Evolutionary conservation across 2,113 vertebrate species (phyloP), one percentile per base, ranked within the genome.

Genomic region (Enhydra lutris): DNA sequence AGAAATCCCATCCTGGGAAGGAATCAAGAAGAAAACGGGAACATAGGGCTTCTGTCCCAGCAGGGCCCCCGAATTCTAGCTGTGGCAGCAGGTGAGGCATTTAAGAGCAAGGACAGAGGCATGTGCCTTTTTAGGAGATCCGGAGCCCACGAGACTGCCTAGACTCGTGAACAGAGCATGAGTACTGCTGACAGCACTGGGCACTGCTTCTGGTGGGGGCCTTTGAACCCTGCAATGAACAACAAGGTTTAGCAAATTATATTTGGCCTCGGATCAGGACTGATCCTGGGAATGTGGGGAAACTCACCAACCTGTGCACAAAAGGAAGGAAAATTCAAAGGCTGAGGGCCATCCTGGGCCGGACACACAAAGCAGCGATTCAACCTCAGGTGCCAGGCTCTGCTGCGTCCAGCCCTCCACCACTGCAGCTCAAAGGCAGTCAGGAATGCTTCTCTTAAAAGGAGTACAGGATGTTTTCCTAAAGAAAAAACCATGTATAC

Each of bases 81-180:
- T 29, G 29, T 2, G 10, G 20, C 12, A 61, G 36, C 12, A 67
- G 24, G 55, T 0, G 3, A 84, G 65, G n/a, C 57, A 45, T 29
- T 65, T 50, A 17, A 36, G 26, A 78, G 8, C 39, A 84, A 79
- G 26, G 21, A 36, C 18, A 1, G 1, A 42, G 3, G 74, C 36
- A 79, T 39, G 36, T 85, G 69, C 42, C 55, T 34, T 5, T 9
- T 6, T 8, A 24, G 15, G 18, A 57, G 26, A 84, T 1, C 1
- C 12, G 1, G 18, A 42, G 31, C 20, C 69, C n/a, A 4, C 0
- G 0, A 69, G n/a, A 14, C 61, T 55, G 21, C 9, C 4, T 13
- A 36, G n/a, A 7, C 20, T 20, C 17, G 4, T 17, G 21, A 61
- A 7, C 31, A n/a, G 50, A 31, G 39, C 42, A 50, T 4, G 7